Evolutionary conservation across 2,113 vertebrate genomes (phyloP).

Genomic region (Rhineura floridana): DNA sequence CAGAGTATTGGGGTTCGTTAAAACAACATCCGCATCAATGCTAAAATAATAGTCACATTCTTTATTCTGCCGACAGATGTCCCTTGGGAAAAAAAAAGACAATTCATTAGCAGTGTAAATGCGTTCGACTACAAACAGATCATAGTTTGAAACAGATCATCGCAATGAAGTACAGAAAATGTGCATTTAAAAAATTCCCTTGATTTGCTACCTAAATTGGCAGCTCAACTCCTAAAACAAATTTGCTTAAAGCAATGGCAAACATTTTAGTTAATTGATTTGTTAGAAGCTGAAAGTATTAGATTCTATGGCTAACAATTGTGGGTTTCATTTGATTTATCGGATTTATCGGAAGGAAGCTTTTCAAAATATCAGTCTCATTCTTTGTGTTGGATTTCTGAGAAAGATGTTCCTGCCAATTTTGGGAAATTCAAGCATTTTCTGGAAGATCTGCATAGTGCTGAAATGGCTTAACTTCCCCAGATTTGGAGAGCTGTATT

Average conservation of each 20-base stretch:
- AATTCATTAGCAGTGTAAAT: constrained; percentile 11
- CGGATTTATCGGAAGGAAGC: too few relatives aligned
- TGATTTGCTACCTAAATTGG: not conserved
- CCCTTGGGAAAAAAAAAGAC: constrained; percentile 75
- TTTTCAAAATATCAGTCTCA: not conserved
- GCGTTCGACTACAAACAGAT: rapidly evolving
- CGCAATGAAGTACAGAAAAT: not conserved
- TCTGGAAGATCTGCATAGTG: too few relatives aligned
- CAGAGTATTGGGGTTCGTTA: constrained; percentile 91
- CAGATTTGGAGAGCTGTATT: too few relatives aligned
- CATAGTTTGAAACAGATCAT: not conserved
- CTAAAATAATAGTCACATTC: constrained; percentile 92
- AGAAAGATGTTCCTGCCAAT: too few relatives aligned
- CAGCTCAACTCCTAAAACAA: not conserved
- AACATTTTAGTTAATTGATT: not conserved
- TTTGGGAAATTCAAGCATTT: too few relatives aligned
- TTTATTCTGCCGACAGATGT: constrained; percentile 88
- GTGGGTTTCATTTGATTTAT: not conserved
- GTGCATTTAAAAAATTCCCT: not conserved
- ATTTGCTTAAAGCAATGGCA: not conserved
- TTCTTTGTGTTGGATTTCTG: not conserved
- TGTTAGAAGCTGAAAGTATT: not conserved
- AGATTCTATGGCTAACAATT: not conserved
- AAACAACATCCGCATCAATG: constrained; percentile 91
- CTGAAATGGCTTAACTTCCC: too few relatives aligned